Percentiles rank a stretch among this genome's conserved stretches.
Conservation (phyloP, 2,113 vertebrate genomes). For the Pheucticus melanocephalus region DNA sequence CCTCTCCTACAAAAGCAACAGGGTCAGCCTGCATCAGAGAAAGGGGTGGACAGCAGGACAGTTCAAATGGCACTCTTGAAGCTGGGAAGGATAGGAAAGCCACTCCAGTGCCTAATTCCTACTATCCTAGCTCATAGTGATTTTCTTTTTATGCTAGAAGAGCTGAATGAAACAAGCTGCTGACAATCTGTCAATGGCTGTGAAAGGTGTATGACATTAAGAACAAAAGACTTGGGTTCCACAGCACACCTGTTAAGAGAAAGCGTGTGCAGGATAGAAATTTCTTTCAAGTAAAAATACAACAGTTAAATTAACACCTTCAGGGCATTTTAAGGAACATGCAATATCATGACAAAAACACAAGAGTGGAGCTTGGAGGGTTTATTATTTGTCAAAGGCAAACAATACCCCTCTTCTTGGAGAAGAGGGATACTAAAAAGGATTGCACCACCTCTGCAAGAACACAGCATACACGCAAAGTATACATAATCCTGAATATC, state of each 20-base stretch:
- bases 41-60: rapidly evolving
- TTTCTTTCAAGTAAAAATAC: not conserved
- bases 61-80: not conserved
- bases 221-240: not conserved
- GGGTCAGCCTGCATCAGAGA: not conserved
- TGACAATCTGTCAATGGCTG: not conserved
- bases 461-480: not conserved
- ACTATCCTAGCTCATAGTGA: not conserved
- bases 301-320: not conserved
- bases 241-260: not conserved
- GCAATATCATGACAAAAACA: not conserved
- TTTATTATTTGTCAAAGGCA: not conserved
- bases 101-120: not conserved
- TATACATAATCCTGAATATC: not conserved
- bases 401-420: not conserved
- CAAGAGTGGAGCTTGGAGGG: not conserved
- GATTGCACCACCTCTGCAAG: not conserved
- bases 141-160: not conserved
- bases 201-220: not conserved
- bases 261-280: not conserved
- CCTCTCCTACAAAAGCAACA: not conserved
- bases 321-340: not conserved
- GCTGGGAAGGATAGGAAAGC: not conserved
- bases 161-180: not conserved
- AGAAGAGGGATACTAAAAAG: not conserved